Conservation (phyloP, 1,140 invertebrate genomes). For the Lucilia cuprina region DNA sequence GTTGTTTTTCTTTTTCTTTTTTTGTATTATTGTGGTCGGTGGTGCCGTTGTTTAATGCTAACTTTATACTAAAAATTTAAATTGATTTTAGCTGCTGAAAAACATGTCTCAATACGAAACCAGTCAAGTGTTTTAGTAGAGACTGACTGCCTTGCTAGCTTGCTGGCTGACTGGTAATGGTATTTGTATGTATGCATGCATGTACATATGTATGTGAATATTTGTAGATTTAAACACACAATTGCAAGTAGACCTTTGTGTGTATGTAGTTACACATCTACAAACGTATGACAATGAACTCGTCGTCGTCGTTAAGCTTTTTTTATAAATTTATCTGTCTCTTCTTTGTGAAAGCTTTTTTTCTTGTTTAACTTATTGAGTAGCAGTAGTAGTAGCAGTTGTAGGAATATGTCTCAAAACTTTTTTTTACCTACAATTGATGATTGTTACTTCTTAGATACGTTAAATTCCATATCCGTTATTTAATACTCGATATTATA, state of each 20-base stretch:
- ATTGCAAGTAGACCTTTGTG: not conserved
- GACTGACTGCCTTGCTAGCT: not conserved
- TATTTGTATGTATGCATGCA: too few species aligned
- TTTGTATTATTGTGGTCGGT: not conserved
- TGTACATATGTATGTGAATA: not conserved
- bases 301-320: slow-evolving; percentile 19
- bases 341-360: not conserved
- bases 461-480: not conserved
- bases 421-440: not conserved
- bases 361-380: not conserved
- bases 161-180: not conserved
- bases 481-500: not conserved
- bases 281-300: slow-evolving; percentile 24
- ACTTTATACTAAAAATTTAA: slow-evolving; percentile 32
- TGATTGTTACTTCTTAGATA: not conserved
- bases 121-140: slow-evolving; percentile 32
- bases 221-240: slow-evolving; percentile 1
- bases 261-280: not conserved
- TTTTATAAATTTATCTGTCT: slow-evolving; percentile 3
- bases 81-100: slow-evolving; percentile 30
- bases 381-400: too few species aligned
- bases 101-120: slow-evolving; percentile 35
- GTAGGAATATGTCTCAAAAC: not conserved
- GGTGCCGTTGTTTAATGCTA: slow-evolving; percentile 24
- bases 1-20: not conserved